Conservation (phyloP, 2,888 invertebrate genomes). For the Ctena decussata region DNA sequence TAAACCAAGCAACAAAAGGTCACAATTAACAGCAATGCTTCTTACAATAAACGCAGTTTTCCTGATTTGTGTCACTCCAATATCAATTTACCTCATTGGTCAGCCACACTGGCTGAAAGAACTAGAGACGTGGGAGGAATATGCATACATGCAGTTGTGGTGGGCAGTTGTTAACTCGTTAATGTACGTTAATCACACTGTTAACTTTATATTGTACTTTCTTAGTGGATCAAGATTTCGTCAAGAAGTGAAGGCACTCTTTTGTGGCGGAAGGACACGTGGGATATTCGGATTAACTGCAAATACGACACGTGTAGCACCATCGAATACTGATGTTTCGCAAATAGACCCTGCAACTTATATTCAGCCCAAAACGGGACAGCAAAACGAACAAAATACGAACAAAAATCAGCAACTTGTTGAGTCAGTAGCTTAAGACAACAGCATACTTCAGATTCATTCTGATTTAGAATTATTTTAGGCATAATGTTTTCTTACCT, state of each 20-base stretch:
- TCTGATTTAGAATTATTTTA: too few species aligned
- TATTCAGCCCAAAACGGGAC: background rate
- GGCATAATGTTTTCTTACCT: too few species aligned
- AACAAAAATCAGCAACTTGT: background rate
- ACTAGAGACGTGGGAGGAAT: conserved; percentile 19
- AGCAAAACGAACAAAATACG: background rate
- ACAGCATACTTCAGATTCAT: background rate
- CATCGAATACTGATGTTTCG: background rate
- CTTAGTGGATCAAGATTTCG: conserved; percentile 77
- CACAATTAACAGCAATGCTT: conserved; percentile 73
- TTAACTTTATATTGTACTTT: conserved; percentile 77
- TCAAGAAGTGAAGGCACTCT: conserved; percentile 68
- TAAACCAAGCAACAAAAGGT: conserved; percentile 43
- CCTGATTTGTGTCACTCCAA: conserved; percentile 72
- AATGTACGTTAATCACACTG: conserved; percentile 76
- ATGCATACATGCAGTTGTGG: conserved; percentile 46
- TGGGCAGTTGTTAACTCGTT: conserved; percentile 72
- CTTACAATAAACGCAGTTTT: conserved; percentile 72
- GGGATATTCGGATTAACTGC: conserved; percentile 21
- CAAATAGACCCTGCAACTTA: background rate
- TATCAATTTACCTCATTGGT: conserved; percentile 71
- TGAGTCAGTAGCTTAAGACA: background rate
- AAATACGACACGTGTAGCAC: background rate
- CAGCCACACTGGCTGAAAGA: conserved; percentile 51
- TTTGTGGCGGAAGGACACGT: conserved; percentile 36